Evolutionary conservation across 2,797 vertebrate genomes (phyloP), one percentile per base, ranked within the genome.

Genomic region (Staurois parvus): DNA sequence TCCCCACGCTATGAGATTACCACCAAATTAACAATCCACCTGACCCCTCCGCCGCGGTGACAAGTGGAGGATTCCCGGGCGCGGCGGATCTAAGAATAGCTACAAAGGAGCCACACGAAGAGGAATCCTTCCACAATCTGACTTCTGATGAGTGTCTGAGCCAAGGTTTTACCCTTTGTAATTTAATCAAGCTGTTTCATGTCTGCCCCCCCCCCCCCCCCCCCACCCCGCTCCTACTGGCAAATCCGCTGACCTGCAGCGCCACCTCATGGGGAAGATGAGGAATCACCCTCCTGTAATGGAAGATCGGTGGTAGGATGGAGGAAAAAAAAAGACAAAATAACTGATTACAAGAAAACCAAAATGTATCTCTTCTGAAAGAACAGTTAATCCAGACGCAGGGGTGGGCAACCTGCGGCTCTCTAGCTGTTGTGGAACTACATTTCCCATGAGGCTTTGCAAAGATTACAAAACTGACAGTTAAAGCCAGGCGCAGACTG

Each of bases 21-120:
- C 48, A 4, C 79, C 69, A 8, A 26, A 80, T 81, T 81, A 72
- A 59, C 29, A 72, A 62, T 70, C 45, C 13, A 7, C 32, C 42
- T 59, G 79, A 72, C 68, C 79, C 40, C 45, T 72, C 68, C n/a
- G 24, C 79, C 11, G 7, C 68, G 19, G 66, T 10, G 59, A 77
- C 52, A 79, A 79, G 64, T 69, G 78, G 28, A 69, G 66, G 66
- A 56, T 68, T 6, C 32, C 10, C 34, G 24, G 70, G 28, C 19
- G 13, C 28, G 19, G 69, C 79, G 52, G 73, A 81, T 15, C 59
- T 28, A 45, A 68, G 77, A 79, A 79, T 80, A 56, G 29, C 67
- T 81, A 81, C 79, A 81, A 81, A 81, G 79, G 32, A 37, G 68
- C 68, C 1, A 21, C 28, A 75, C 52, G 56, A 76, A 64, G 69